Base-by-base conservation (phyloP, 2,797 vertebrate species). In the Uromys caudimaculatus region DNA sequence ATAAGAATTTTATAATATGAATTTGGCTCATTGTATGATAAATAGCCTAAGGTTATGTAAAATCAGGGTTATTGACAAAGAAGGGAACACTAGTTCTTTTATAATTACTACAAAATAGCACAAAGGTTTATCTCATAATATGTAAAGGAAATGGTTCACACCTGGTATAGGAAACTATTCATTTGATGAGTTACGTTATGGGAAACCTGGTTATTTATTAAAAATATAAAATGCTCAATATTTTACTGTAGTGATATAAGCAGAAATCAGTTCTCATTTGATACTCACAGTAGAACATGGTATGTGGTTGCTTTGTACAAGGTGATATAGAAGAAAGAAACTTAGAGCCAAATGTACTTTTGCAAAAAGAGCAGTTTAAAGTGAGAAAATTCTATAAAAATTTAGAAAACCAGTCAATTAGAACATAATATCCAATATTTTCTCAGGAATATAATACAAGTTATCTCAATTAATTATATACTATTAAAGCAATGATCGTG, bases 211-310 rank as follows among this genome's bases (percentile, higher is more conserved):
- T 58, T 89, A 58, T 69, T 86, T 58, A 35, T 79, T 38, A 75
- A 73, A 93, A 84, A 73, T 24, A 58, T 24, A 89, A 91, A 92
- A 94, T 93, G 6, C 8, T 69, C 35, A 92, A 84, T 27, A 27
- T 81, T 89, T 94, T 44, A 81, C 75, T 89, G 89, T 85, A 73
- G 41, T 86, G 21, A 50, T 27, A 58, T 10, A 16, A 86, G 8
- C 13, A 84, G 64, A 94, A 81, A 58, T 94, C 58, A 75, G 56
- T 84, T 84, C 44, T 56, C 38, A 94, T 89, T 84, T 89, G 17
- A 64, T n/a, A 76, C 8, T 64, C 60, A 54, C 7, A 86, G 4
- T 69, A 24, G 35, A 83, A 76, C 67, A 7, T 84, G 23, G 0
- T 83, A 32, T 52, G 6, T 81, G 71, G 79, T 38, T 75, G 17